Base-by-base conservation (phyloP, 1,140 invertebrate genomes). In the Pseudomyrmex cubaensis region DNA sequence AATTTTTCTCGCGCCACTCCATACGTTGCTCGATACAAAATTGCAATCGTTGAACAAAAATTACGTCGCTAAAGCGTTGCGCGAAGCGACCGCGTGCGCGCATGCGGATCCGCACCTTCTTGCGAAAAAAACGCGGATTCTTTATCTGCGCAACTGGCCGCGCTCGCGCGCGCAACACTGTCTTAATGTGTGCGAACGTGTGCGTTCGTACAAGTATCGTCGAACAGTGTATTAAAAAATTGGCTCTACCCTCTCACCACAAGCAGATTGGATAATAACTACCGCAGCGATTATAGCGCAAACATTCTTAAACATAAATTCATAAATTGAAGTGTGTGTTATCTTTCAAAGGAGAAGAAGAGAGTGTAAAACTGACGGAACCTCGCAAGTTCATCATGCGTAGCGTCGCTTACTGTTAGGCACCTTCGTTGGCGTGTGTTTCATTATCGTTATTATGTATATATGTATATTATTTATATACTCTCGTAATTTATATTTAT, bases 211-310 rank as follows among this genome's bases (percentile, higher is more conserved):
- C 87, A 52, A 75, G 52, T 50, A 91, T 84, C 90, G 90, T 88
- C 89, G 89, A 92, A 91, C 91, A 92, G 35, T 90, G 82, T 90
- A 88, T 35, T 91, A 89, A 84, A 89, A 84, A 93, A 92, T 93
- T 93, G 91, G 86, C 90, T 93, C 91, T 93, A 94, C 92, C 91
- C 93, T 93, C 93, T 92, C 92, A 93, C 93, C 93, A 92, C 83
- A 93, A 93, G 92, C 93, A 92, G 86, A 85, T 92, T 91, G 92
- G 88, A 91, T 93, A 93, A 35, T 35, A 90, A 91, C 90, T 92
- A 91, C 85, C 82, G 90, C 88, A 89, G 89, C 90, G 88, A 92
- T 92, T 90, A 5, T 35, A 35, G 35, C 35, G 88, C 88, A 85
- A 87, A 86, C 90, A 91, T 90, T 91, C 89, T 91, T 90, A 92